phyloP scores from a whole-genome alignment of 2,797 vertebrate species.

The Fistularia commersonii region DNA sequence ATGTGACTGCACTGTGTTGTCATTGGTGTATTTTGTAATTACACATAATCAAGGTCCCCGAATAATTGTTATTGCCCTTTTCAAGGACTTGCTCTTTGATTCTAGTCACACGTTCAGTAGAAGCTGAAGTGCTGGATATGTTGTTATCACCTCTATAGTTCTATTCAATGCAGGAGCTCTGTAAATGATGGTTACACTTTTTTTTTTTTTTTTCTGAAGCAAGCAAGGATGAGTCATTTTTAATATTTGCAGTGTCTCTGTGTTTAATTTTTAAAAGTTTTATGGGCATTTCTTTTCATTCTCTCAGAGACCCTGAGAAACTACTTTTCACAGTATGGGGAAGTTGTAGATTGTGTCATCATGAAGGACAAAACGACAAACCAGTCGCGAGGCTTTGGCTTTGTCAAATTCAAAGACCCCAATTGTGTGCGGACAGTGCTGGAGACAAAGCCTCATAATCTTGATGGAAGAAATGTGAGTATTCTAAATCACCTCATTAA shows the following conservation, averaged over 20 bases:
- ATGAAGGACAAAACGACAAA: constrained; percentile 99
- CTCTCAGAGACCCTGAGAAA: constrained; percentile 92
- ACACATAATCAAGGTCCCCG: constrained; percentile 25
- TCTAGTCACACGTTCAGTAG: constrained; percentile 14
- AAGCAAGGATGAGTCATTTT: constrained; percentile 15
- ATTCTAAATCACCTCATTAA: constrained; percentile 18
- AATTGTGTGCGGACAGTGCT: constrained; percentile 98
- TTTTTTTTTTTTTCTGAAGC: constrained; percentile 9
- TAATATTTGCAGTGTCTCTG: constrained; percentile 4
- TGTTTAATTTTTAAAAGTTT: constrained; percentile 7
- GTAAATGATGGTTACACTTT: not conserved
- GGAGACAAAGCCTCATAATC: constrained; percentile 96
- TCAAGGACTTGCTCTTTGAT: constrained; percentile 13
- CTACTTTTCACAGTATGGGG: constrained; percentile 99
- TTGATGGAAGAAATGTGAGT: constrained; percentile 99
- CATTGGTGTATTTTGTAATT: not conserved
- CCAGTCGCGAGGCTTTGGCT: constrained; percentile 98
- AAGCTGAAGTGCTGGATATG: constrained; percentile 18
- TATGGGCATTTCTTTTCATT: constrained; percentile 10
- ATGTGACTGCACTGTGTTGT: constrained; percentile 1
- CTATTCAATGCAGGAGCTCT: constrained; percentile 14
- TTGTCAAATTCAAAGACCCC: constrained; percentile 99
- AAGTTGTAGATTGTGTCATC: constrained; percentile 99
- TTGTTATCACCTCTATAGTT: not conserved
- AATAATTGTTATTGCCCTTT: constrained; percentile 9